A percentile compares a stretch with the other conserved stretches of the same genome.
These are phyloP conservation scores for Lucilia sericata DNA, from an alignment of 1,140 invertebrate species.

Conservation along the genomic window DNA sequence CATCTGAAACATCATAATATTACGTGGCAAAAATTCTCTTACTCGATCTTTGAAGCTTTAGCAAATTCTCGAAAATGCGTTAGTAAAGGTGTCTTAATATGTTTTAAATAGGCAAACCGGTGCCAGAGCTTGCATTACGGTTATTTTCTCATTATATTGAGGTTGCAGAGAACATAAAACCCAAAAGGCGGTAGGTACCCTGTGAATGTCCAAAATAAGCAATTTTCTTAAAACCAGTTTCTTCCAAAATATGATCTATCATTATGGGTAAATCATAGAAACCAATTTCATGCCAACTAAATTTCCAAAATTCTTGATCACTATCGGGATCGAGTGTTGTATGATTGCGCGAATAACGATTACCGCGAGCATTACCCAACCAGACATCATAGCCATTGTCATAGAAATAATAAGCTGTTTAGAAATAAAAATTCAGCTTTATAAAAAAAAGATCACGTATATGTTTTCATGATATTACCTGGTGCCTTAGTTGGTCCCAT, in stretches of 20 bases:
- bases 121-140: conserved; percentile 70
- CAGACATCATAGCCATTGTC: conserved; percentile 79
- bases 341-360: conserved; percentile 68
- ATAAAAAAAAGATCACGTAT: not conserved
- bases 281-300: conserved; percentile 77
- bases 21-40: conserved; percentile 51
- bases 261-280: conserved; percentile 71
- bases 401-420: conserved; percentile 68
- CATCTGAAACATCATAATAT: conserved; percentile 2
- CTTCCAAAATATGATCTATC: conserved; percentile 70
- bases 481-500: conserved; percentile 74
- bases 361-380: conserved; percentile 68
- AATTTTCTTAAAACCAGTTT: conserved; percentile 69
- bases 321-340: conserved; percentile 61
- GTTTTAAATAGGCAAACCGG: conserved; percentile 70
- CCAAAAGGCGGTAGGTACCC: conserved; percentile 75
- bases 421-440: not conserved
- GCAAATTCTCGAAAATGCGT: conserved; percentile 34
- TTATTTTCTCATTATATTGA: conserved; percentile 73
- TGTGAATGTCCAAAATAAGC: conserved; percentile 75
- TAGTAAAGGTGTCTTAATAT: conserved; percentile 51
- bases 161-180: conserved; percentile 75
- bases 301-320: conserved; percentile 71
- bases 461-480: not conserved
- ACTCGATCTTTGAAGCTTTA: conserved; percentile 29